These are phyloP conservation scores for Monopterus albus DNA, from an alignment of 2,113 vertebrate species.

Conservation along the genomic window DNA sequence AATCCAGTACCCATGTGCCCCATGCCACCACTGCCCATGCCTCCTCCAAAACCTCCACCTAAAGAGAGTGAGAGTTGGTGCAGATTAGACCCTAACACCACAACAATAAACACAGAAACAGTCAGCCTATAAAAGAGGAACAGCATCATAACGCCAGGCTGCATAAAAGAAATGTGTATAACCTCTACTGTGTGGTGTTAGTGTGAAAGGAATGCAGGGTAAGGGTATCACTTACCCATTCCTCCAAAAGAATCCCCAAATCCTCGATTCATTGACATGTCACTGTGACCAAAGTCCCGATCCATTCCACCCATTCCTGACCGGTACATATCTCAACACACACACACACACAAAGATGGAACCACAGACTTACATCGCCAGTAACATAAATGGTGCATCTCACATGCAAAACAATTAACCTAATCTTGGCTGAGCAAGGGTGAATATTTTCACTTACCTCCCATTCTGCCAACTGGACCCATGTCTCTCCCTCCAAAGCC, in stretches of 20 bases:
- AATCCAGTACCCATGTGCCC: slow-evolving; percentile 92
- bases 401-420: too few species aligned
- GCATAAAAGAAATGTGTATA: too few species aligned
- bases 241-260: slow-evolving; percentile 96
- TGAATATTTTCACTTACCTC: slow-evolving; percentile 81
- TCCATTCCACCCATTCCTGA: slow-evolving; percentile 94
- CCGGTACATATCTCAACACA: slow-evolving; percentile 82
- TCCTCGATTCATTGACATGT: slow-evolving; percentile 91
- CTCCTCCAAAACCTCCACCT: slow-evolving; percentile 93
- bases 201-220: too few species aligned
- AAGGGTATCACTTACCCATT: slow-evolving; percentile 88
- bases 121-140: too few species aligned
- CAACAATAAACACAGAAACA: too few species aligned
- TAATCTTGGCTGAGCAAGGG: not conserved
- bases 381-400: not conserved
- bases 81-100: too few species aligned
- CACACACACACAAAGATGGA: not conserved
- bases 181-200: too few species aligned
- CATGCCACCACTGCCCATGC: slow-evolving; percentile 91
- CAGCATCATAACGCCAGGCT: too few species aligned
- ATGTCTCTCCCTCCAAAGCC: slow-evolving; percentile 87
- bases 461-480: slow-evolving; percentile 89
- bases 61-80: slow-evolving; percentile 69
- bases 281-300: slow-evolving; percentile 91
- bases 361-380: not conserved